Evolutionary conservation across 2,888 invertebrate species (phyloP), one percentile per base, ranked within the genome.

Genomic region (Cetonia aurata): DNA sequence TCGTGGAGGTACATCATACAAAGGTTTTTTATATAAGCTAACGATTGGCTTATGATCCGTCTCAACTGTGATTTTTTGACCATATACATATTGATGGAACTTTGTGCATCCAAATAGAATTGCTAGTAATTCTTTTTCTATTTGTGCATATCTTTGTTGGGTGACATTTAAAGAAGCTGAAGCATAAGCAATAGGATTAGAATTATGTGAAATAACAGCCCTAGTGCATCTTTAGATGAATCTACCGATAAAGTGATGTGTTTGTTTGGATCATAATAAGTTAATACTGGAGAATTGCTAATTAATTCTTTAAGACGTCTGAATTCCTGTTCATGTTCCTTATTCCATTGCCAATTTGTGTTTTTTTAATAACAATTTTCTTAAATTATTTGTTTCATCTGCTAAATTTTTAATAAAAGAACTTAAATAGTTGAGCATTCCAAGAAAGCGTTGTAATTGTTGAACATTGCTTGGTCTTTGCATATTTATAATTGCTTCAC

Each of bases 51-150:
- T 48, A 48, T 48, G 6, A 8, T 10, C 6, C 6, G 12, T 48
- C 17, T 48, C 48, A n/a, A 48, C 48, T 48, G 17, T 48, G 6
- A 48, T n/a, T 44, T 48, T 13, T 48, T 48, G n/a, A 10, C 48
- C 48, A n/a, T n/a, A 48, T n/a, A 48, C 6, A 48, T 48, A n/a
- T 3, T 48, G 48, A 12, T 48, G 48, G 13, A 48, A 48, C 6
- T 44, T 44, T 25, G 25, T 25, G 4, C 46, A 41, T 25, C 67
- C 56, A 67, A 56, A 67, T 1, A 55, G 3, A 2, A 56, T 67
- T 42, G 67, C 44, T 12, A 56, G 15, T 12, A 56, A n/a, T 46
- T 67, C 57, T 46, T 67, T 67, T 15, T 67, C 57, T 19, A 56
- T 67, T 15, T 56, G 44, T 10, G 56, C 67, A 4, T 46, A 67